A percentile compares a stretch with the other conserved stretches of the same genome.
phyloP scores from a whole-genome alignment of 2,113 vertebrate genomes.

The Mastomys coucha region DNA sequence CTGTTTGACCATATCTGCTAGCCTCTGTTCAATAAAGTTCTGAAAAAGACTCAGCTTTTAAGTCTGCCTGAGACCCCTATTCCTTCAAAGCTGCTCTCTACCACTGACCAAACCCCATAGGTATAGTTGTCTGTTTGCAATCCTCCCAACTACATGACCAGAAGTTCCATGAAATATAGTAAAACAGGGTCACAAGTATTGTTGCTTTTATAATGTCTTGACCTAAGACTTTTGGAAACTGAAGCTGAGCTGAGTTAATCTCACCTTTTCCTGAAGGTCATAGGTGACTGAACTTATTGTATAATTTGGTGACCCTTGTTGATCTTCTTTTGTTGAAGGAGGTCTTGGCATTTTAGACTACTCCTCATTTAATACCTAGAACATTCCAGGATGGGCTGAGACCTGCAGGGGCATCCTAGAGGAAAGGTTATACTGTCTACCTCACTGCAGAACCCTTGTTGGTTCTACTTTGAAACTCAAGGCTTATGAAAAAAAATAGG shows the following conservation, averaged over 20 bases:
- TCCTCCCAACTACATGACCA: not conserved
- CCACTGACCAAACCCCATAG: not conserved
- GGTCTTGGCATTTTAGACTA: not conserved
- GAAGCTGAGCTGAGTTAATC: not conserved
- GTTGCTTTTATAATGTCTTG: not conserved
- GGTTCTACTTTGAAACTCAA: not conserved
- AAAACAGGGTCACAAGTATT: not conserved
- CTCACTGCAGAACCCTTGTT: not conserved
- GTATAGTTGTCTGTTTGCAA: not conserved
- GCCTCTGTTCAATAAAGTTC: slow-evolving; percentile 9
- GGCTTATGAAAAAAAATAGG: not conserved
- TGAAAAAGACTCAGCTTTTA: not conserved
- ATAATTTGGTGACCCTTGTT: not conserved
- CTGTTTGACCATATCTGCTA: not conserved
- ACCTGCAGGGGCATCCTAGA: not conserved
- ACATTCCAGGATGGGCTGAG: not conserved
- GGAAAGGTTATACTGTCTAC: not conserved
- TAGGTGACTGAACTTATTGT: not conserved
- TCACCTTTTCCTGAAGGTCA: not conserved
- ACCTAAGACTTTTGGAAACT: not conserved
- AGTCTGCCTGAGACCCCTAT: not conserved
- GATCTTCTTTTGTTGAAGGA: not conserved
- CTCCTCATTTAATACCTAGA: not conserved
- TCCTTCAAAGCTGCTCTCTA: not conserved
- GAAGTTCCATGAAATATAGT: not conserved